phyloP scores from a whole-genome alignment of 2,888 invertebrate genomes.

The Erpobdella octoculata region DNA sequence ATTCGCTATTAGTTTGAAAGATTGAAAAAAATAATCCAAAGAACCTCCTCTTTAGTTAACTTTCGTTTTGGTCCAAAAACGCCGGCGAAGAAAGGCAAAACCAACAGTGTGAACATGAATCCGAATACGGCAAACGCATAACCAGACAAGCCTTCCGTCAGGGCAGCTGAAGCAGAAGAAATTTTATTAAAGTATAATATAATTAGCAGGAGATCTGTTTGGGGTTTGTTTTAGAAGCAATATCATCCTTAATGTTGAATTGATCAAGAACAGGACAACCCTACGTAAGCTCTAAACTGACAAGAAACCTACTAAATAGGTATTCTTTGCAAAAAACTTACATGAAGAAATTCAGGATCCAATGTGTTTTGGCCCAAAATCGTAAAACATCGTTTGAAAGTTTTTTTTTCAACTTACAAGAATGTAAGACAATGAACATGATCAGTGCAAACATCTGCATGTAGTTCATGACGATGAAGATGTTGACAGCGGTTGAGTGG shows the following conservation, averaged over 20 bases:
- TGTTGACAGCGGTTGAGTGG: not conserved
- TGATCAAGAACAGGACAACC: no score
- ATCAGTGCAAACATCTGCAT: not conserved
- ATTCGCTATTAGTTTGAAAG: no score
- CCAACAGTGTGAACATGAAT: not conserved
- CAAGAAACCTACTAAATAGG: no score
- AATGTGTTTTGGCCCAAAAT: no score
- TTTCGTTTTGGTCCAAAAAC: not conserved
- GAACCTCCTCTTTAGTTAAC: not conserved
- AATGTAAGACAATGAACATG: not conserved
- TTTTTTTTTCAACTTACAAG: no score
- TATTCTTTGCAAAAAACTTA: no score
- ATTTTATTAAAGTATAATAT: not conserved
- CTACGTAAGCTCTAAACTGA: no score
- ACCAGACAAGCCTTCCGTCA: not conserved
- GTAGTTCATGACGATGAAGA: conserved; percentile 1
- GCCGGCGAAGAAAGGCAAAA: not conserved
- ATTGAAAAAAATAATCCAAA: not conserved
- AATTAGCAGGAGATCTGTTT: not conserved
- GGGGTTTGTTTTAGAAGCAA: not conserved
- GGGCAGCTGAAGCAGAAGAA: not conserved
- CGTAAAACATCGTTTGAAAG: no score
- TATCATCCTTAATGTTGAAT: no score
- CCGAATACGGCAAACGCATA: not conserved
- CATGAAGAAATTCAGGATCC: no score